These are phyloP conservation scores for Micrastur ruficollis DNA, from an alignment of 2,797 vertebrate genomes.

Conservation along the genomic window DNA sequence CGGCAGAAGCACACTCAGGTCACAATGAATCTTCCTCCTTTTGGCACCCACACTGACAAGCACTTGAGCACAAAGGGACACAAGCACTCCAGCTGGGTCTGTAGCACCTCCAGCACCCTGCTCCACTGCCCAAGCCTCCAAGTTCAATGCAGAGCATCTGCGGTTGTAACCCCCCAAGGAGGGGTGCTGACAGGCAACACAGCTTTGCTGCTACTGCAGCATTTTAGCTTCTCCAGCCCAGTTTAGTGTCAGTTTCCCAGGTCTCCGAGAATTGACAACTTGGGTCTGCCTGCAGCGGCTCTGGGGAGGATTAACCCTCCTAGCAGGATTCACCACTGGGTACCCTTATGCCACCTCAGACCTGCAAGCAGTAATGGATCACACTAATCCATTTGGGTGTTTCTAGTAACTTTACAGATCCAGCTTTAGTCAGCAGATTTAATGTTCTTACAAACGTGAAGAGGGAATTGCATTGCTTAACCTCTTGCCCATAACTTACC, in stretches of 20 bases:
- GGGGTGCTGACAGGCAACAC: not conserved
- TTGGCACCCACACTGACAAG: accelerated
- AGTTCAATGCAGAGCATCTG: accelerated
- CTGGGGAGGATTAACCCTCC: not conserved
- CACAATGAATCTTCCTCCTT: accelerated
- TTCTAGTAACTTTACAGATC: not conserved
- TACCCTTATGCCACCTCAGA: not conserved
- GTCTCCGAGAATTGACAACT: not conserved
- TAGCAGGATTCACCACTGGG: not conserved
- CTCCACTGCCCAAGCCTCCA: accelerated
- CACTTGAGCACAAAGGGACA: not conserved
- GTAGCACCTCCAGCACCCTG: not conserved
- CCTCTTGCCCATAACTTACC: not conserved
- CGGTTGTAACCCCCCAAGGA: accelerated
- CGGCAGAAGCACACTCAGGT: not conserved
- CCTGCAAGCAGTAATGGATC: not conserved
- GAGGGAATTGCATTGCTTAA: not conserved
- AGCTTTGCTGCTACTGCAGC: not conserved
- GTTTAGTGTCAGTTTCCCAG: not conserved
- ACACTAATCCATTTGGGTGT: not conserved
- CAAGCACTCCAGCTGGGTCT: accelerated
- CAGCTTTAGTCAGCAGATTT: not conserved
- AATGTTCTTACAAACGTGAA: accelerated
- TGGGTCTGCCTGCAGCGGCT: not conserved
- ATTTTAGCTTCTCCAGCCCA: not conserved